Evolutionary conservation across 2,888 invertebrate genomes (phyloP).

Genomic region (Leptodirus hochenwartii): DNA sequence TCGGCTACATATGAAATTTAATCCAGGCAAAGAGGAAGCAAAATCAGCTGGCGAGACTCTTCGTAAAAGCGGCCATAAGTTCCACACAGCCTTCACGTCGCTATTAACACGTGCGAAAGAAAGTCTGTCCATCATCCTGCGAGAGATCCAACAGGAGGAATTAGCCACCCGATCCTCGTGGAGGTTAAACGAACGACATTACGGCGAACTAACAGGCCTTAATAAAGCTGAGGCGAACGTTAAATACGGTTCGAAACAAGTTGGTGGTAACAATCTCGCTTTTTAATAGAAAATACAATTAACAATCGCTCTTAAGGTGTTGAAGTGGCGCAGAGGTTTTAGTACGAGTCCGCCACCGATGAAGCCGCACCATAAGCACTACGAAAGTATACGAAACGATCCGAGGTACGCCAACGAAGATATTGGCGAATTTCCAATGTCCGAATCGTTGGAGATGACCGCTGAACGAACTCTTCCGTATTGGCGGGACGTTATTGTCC

Average conservation of each 20-base stretch:
- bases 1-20: too few species aligned
- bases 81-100: constrained; percentile 69
- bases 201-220: constrained; percentile 69
- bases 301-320: too few species aligned
- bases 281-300: too few species aligned
- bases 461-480: constrained; percentile 69
- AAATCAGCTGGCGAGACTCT: constrained; percentile 52
- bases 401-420: constrained; percentile 46
- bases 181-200: constrained; percentile 77
- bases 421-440: constrained; percentile 55
- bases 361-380: constrained; percentile 56
- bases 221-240: constrained; percentile 73
- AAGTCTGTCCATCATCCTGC: constrained; percentile 48
- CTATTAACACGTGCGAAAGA: constrained; percentile 59
- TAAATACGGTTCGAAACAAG: constrained; percentile 71
- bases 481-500: constrained; percentile 70
- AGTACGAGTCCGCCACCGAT: constrained; percentile 70
- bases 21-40: constrained; percentile 52
- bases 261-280: constrained; percentile 17
- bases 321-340: constrained; percentile 72
- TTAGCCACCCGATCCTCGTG: constrained; percentile 55
- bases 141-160: constrained; percentile 41
- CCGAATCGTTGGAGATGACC: constrained; percentile 66
- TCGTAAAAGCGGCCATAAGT: constrained; percentile 46
- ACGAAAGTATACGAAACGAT: constrained; percentile 56